Evolutionary conservation across 2,113 vertebrate species (phyloP).

Genomic region (Oreochromis niloticus): DNA sequence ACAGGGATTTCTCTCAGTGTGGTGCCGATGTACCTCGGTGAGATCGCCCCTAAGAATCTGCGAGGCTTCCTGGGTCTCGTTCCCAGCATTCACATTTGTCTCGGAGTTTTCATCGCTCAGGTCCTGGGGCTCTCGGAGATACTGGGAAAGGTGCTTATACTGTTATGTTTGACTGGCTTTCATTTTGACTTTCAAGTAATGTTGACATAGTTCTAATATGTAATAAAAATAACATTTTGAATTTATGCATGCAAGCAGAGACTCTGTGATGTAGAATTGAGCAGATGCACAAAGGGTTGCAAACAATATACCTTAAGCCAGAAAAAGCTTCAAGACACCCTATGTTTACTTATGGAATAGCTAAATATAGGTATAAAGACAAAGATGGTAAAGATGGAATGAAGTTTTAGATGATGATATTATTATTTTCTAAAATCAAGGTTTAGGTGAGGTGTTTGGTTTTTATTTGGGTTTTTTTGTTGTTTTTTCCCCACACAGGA

Average conservation of each 20-base stretch:
- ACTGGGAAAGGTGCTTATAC: conserved; percentile 74
- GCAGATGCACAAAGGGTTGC: not conserved
- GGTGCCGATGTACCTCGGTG: conserved; percentile 88
- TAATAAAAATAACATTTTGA: not conserved
- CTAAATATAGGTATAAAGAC: not conserved
- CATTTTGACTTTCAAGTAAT: not conserved
- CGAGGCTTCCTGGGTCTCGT: conserved; percentile 83
- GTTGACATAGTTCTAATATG: not conserved
- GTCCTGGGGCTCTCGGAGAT: conserved; percentile 81
- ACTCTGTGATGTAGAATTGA: not conserved
- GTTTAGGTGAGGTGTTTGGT: not conserved
- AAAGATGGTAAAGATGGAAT: not conserved
- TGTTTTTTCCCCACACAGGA: conserved; percentile 67
- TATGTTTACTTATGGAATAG: not conserved
- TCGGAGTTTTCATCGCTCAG: conserved; percentile 85
- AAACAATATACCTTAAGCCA: not conserved
- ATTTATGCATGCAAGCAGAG: not conserved
- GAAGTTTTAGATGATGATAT: not conserved
- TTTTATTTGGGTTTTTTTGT: not conserved
- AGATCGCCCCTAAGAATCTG: conserved; percentile 84
- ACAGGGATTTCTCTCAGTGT: conserved; percentile 86
- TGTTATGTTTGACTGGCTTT: not conserved
- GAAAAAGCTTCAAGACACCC: not conserved
- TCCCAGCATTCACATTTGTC: conserved; percentile 86
- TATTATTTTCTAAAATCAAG: not conserved